Percentiles rank a stretch among this genome's conserved stretches.
Evolutionary conservation across 2,113 vertebrate genomes (phyloP).

Genomic region (Nothocercus nigrocapillus): DNA sequence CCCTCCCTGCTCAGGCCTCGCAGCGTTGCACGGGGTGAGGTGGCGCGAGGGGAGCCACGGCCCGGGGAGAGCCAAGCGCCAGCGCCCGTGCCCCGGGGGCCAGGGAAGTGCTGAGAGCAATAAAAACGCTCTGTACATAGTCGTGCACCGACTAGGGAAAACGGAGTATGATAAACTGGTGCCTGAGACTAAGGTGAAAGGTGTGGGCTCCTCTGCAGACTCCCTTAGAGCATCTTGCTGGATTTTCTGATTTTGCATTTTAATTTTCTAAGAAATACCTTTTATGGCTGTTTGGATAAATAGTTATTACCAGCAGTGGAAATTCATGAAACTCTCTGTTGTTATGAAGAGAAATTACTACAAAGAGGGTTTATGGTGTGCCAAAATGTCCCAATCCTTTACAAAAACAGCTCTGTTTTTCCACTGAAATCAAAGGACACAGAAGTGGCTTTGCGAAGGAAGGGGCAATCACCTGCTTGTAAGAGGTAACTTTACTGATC

Average conservation of each 20-base stretch:
- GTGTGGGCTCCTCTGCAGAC: background rate
- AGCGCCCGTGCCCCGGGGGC: too few relatives aligned
- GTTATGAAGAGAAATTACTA: background rate
- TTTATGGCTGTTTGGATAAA: background rate
- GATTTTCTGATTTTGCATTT: background rate
- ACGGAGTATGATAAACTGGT: background rate
- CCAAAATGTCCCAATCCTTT: background rate
- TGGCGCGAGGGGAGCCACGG: too few relatives aligned
- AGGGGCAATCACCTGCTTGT: background rate
- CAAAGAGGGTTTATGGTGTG: background rate
- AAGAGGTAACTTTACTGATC: background rate
- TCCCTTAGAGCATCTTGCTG: background rate
- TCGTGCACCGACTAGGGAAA: background rate
- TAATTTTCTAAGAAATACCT: background rate
- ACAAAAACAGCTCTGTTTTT: background rate
- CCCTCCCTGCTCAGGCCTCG: too few relatives aligned
- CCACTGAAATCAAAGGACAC: background rate
- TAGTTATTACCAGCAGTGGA: background rate
- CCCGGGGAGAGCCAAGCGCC: too few relatives aligned
- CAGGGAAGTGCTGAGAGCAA: background rate
- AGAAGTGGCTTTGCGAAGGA: background rate
- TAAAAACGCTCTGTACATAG: background rate
- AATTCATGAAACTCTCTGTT: background rate
- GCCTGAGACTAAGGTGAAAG: background rate
- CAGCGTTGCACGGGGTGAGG: too few relatives aligned